Evolutionary conservation across 2,888 invertebrate genomes (phyloP).

Genomic region (Protula sp.): DNA sequence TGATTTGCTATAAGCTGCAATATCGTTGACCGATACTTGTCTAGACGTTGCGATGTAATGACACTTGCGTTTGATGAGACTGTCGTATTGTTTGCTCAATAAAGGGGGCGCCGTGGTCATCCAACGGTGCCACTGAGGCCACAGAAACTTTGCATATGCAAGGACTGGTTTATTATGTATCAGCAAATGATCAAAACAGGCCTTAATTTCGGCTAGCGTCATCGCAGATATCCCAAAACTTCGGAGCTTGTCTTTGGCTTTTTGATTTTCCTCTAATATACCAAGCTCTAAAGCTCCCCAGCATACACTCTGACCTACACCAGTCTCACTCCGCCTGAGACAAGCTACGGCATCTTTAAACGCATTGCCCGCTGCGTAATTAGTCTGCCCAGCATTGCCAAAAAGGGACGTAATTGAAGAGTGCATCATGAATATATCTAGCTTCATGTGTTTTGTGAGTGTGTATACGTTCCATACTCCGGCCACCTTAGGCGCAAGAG

Average conservation of each 20-base stretch:
- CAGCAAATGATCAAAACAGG: too few relatives aligned
- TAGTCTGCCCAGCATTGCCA: conserved; percentile 33
- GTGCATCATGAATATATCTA: conserved; percentile 35
- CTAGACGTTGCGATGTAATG: too few relatives aligned
- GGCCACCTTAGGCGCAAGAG: conserved; percentile 29
- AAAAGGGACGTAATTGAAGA: conserved; percentile 34
- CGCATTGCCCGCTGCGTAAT: conserved; percentile 35
- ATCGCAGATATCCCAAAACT: too few relatives aligned
- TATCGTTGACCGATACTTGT: too few relatives aligned
- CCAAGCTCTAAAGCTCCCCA: conserved; percentile 17
- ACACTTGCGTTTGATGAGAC: too few relatives aligned
- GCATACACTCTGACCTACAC: conserved; percentile 31
- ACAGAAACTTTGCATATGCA: too few relatives aligned
- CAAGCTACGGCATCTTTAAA: conserved; percentile 33
- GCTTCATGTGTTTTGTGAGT: conserved; percentile 14
- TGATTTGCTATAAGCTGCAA: too few relatives aligned
- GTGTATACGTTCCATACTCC: conserved; percentile 35
- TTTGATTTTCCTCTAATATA: neutral
- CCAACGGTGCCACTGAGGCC: too few relatives aligned
- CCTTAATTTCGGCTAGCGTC: too few relatives aligned
- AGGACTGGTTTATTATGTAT: too few relatives aligned
- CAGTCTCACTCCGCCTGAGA: conserved; percentile 24
- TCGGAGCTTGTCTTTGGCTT: neutral
- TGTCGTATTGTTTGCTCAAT: too few relatives aligned
- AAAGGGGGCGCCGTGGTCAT: too few relatives aligned